A percentile compares a stretch with the other conserved stretches of the same genome.
Evolutionary conservation across 2,113 vertebrate species (phyloP).

Genomic region (Neodon shergylaensis): DNA sequence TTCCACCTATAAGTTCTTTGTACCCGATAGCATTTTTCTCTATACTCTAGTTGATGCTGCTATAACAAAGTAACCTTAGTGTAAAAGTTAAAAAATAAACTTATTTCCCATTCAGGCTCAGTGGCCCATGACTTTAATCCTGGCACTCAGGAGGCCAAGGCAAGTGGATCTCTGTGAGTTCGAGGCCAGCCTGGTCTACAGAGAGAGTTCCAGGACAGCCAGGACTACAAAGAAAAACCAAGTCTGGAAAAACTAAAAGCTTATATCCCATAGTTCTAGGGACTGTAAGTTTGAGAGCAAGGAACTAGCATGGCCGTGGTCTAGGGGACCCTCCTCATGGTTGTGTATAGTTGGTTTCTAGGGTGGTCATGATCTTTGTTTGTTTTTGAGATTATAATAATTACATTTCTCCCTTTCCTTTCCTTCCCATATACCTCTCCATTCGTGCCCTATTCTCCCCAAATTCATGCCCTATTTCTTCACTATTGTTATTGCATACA

Average conservation of each 20-base stretch:
- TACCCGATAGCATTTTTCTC: neutral
- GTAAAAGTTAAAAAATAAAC: neutral
- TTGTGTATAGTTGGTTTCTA: neutral
- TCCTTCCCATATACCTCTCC: neutral
- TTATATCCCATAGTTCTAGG: neutral
- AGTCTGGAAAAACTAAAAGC: neutral
- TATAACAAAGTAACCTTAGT: neutral
- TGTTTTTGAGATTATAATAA: neutral
- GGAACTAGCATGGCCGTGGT: neutral
- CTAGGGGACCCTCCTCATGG: no score
- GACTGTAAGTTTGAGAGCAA: neutral
- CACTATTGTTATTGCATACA: neutral
- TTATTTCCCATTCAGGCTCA: neutral
- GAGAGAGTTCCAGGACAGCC: neutral
- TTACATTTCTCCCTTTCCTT: neutral
- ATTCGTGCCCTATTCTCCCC: neutral
- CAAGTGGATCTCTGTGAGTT: neutral
- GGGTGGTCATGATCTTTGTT: neutral
- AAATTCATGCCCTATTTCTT: neutral
- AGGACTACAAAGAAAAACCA: neutral
- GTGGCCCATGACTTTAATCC: neutral
- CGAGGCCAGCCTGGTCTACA: neutral
- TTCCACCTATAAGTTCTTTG: neutral
- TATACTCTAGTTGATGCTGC: neutral
- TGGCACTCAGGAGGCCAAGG: neutral